Conservation (phyloP, 2,797 vertebrate genomes). For the Nothura maculosa region DNA sequence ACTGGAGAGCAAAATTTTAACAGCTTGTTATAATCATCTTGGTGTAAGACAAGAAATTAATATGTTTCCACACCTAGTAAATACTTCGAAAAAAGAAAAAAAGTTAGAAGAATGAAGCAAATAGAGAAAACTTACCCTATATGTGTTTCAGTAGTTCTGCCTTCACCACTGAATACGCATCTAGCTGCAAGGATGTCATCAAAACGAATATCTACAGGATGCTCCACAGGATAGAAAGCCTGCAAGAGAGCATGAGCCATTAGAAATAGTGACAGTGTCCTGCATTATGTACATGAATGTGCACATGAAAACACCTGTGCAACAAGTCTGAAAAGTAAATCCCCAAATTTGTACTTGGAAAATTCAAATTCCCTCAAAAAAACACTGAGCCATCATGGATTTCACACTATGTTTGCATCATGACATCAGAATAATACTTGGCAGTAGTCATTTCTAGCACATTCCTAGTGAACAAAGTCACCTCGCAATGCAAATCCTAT, state of each 20-base stretch:
- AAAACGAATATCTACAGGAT: constrained; percentile 84
- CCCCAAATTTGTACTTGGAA: not conserved
- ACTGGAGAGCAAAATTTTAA: not conserved
- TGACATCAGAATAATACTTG: not conserved
- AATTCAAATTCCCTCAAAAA: not conserved
- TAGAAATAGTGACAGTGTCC: not conserved
- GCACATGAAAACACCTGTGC: not conserved
- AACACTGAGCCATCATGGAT: not conserved
- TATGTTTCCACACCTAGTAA: not conserved
- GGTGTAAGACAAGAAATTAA: not conserved
- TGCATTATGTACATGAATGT: not conserved
- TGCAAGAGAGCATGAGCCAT: constrained; percentile 66
- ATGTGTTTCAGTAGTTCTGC: constrained; percentile 87
- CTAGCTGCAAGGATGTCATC: constrained; percentile 92
- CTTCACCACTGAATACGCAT: constrained; percentile 95
- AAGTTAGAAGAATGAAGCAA: not conserved
- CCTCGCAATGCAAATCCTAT: accelerated
- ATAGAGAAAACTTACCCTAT: constrained; percentile 88
- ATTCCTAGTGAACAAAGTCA: not conserved
- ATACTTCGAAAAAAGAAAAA: not conserved
- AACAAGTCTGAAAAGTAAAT: not conserved
- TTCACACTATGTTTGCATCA: not conserved
- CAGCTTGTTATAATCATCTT: not conserved
- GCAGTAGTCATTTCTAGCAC: not conserved
- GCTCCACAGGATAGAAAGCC: constrained; percentile 93